A percentile compares a stretch with the other conserved stretches of the same genome.
phyloP scores from a whole-genome alignment of 2,797 vertebrate species.

The Apogon hyalosoma region DNA sequence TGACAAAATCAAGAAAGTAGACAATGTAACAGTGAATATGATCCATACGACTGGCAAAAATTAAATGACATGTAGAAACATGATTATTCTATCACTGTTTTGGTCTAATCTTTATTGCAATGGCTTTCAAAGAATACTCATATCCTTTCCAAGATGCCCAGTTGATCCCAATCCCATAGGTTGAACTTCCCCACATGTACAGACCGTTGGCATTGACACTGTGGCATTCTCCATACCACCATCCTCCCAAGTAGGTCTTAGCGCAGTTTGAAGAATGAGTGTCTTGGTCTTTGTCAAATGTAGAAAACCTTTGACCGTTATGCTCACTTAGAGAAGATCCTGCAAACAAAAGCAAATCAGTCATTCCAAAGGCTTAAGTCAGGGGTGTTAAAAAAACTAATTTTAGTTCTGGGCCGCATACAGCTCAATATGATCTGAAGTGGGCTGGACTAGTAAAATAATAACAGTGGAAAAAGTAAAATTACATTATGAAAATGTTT shows the following conservation, averaged over 20 bases:
- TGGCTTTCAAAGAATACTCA: slow-evolving; percentile 49
- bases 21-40: neutral
- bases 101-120: slow-evolving; percentile 47
- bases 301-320: slow-evolving; percentile 39
- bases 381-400: too few species aligned
- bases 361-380: neutral
- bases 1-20: neutral
- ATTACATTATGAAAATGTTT: too few species aligned
- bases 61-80: neutral
- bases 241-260: slow-evolving; percentile 37
- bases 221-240: slow-evolving; percentile 46
- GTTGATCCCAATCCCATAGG: slow-evolving; percentile 41
- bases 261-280: slow-evolving; percentile 25
- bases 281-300: slow-evolving; percentile 59
- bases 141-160: slow-evolving; percentile 51
- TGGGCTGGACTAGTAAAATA: too few species aligned
- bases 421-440: too few species aligned
- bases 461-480: too few species aligned
- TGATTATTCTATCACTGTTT: neutral
- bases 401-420: too few species aligned
- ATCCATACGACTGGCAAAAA: neutral
- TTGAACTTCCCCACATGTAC: slow-evolving; percentile 43
- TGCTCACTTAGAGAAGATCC: slow-evolving; percentile 37
- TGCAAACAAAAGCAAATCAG: slow-evolving; percentile 1
- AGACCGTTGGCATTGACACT: slow-evolving; percentile 39